phyloP scores from a whole-genome alignment of 30 jellyfish, hydroid and myxozoan species.

The Aurelia aurita complex sp. Pacific region DNA sequence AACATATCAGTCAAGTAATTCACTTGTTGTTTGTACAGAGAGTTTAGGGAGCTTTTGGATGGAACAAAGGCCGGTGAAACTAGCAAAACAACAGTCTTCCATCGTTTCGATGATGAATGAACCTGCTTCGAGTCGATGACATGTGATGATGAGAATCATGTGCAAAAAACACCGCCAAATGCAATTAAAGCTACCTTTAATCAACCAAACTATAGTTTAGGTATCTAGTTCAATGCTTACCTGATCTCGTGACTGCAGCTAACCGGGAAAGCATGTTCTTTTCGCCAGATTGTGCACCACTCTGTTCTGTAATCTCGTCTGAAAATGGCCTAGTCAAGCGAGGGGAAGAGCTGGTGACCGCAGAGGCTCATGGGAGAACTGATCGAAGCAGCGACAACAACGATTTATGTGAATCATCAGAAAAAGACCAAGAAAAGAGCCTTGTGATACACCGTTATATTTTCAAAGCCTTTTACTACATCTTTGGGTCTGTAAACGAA shows the following conservation, averaged over 20 bases:
- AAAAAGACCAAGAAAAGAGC: background rate
- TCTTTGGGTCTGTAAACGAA: too few relatives aligned
- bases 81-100: background rate
- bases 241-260: slow-evolving; percentile 37
- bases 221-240: background rate
- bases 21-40: background rate
- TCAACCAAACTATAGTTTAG: background rate
- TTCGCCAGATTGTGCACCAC: background rate
- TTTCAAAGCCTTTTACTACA: too few relatives aligned
- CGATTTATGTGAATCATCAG: background rate
- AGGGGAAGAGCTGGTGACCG: slow-evolving; percentile 29
- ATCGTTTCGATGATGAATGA: background rate
- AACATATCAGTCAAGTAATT: background rate
- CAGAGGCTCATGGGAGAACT: slow-evolving; percentile 45
- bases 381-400: slow-evolving; percentile 1
- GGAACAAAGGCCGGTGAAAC: background rate
- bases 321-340: slow-evolving; percentile 71
- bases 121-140: background rate
- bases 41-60: background rate
- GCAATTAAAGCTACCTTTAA: background rate
- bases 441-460: background rate
- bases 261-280: slow-evolving; percentile 52
- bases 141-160: background rate
- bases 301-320: background rate
- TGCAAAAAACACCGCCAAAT: too few relatives aligned